These are phyloP conservation scores for Anthopleura xanthogrammica DNA, from an alignment of 92 coral and sea anemone genomes.

Conservation along the genomic window DNA sequence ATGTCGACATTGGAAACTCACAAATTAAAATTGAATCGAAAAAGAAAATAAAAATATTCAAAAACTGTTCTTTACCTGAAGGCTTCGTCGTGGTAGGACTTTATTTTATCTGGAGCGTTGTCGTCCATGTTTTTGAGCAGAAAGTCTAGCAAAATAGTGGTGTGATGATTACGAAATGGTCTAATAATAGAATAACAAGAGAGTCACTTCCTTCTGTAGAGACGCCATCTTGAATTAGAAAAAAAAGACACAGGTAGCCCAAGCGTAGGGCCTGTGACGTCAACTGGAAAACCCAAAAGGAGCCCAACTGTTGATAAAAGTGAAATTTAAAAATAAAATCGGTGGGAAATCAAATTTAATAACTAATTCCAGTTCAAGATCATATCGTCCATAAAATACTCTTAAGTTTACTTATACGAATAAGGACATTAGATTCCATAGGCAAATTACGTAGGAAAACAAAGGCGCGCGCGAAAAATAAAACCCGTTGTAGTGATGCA, in stretches of 20 bases:
- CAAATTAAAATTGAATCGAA: not conserved
- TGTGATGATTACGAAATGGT: constrained; percentile 25
- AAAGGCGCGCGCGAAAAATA: too few relatives aligned
- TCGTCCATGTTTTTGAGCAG: constrained; percentile 46
- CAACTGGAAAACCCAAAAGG: too few relatives aligned
- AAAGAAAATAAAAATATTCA: not conserved
- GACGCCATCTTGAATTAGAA: constrained; percentile 24
- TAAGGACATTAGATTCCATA: too few relatives aligned
- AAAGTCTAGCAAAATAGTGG: not conserved
- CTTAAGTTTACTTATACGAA: too few relatives aligned
- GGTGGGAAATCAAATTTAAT: too few relatives aligned
- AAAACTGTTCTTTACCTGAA: constrained; percentile 52
- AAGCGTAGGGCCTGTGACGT: not conserved
- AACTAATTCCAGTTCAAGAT: too few relatives aligned
- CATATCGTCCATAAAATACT: too few relatives aligned
- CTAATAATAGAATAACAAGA: constrained; percentile 21
- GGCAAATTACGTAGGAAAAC: too few relatives aligned
- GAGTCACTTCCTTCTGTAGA: not conserved
- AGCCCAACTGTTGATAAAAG: too few relatives aligned
- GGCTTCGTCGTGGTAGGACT: constrained; percentile 71
- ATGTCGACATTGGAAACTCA: not conserved
- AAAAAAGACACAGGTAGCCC: not conserved
- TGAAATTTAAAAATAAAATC: too few relatives aligned
- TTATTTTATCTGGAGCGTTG: constrained; percentile 61
- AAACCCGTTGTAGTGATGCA: too few relatives aligned